Evolutionary conservation across 2,113 vertebrate species (phyloP), one percentile per base, ranked within the genome.

Genomic region (Phalacrocorax brasilianus): DNA sequence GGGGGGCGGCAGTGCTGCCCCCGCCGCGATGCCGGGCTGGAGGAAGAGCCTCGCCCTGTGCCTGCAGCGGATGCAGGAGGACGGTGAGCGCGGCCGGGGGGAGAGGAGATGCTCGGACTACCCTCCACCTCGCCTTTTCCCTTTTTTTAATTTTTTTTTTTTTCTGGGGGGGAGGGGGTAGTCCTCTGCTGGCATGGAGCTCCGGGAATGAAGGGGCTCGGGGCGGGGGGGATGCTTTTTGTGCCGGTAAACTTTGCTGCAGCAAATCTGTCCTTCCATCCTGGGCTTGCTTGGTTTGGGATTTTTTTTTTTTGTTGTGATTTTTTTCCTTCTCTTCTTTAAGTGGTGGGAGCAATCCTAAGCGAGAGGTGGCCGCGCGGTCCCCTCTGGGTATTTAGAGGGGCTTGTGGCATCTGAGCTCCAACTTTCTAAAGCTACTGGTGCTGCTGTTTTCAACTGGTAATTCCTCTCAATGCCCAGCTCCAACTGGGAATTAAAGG

Each of bases 61-160:
- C 85, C 97, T 99, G 98, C 99, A 98, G 98, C 98, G 98, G 93
- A 98, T 98, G 97, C 98, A 98, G 74, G 98, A 99, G 79, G 98
- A 99, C 93, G 98, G 99, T 99, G 98, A 98, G 95, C 44, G 33
- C 70, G 50, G 91, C 44, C 5, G 15, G 82, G 53, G 80, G 35
- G 19, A 30, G 17, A n/a, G 63, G 74, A 14, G 92, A 4, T 45
- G 76, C 32, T 72, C 12, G 80, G 49, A 1, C n/a, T 79, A 4
- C 10, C 52, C 16, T 52, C 45, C 8, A 1, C 59, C 52, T 53
- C 6, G 21, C 45, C 38, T 26, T 23, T 8, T n/a, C 38, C 22
- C 32, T 26, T 12, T 45, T 27, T n/a, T 38, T 38, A 38, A 38
- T 45, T 23, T 11, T 35, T 53, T 45, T 26, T 23, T 8, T 32